A percentile compares a stretch with the other conserved stretches of the same genome.
Conservation (phyloP, 2,888 invertebrate genomes). For the Aphodius granarius region DNA sequence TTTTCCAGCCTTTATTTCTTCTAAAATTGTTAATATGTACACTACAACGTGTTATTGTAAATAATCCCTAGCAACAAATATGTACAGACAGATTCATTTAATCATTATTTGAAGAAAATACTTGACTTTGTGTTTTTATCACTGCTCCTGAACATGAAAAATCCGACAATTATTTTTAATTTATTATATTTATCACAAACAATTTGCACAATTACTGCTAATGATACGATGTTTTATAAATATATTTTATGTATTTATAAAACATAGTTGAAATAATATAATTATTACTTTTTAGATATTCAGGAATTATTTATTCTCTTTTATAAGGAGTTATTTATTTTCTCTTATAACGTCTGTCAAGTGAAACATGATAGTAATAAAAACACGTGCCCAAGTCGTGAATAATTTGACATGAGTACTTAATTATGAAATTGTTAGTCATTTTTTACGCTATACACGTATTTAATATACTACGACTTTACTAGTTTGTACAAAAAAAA, state of each 20-base stretch:
- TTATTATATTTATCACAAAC: not conserved
- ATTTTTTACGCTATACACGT: too few relatives aligned
- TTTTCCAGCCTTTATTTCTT: too few relatives aligned
- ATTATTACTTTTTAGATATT: not conserved
- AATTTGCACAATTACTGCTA: too few relatives aligned
- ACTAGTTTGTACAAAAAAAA: not conserved
- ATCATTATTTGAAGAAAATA: too few relatives aligned
- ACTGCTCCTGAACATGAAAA: not conserved
- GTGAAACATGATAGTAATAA: not conserved
- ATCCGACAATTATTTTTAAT: not conserved
- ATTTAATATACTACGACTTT: too few relatives aligned
- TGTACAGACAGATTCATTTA: too few relatives aligned
- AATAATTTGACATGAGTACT: not conserved
- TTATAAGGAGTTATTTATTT: not conserved
- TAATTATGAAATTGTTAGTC: too few relatives aligned
- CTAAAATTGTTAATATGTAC: too few relatives aligned
- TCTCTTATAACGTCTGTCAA: not conserved
- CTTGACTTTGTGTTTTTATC: not conserved
- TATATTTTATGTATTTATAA: not conserved
- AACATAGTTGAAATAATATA: not conserved
- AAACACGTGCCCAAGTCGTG: not conserved
- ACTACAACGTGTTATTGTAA: too few relatives aligned
- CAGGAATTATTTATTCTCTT: not conserved
- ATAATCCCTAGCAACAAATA: too few relatives aligned
- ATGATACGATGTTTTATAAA: not conserved